A percentile compares a stretch with the other conserved stretches of the same genome.
These are phyloP conservation scores for Quiscalus mexicanus DNA, from an alignment of 2,113 vertebrate genomes.

Conservation along the genomic window DNA sequence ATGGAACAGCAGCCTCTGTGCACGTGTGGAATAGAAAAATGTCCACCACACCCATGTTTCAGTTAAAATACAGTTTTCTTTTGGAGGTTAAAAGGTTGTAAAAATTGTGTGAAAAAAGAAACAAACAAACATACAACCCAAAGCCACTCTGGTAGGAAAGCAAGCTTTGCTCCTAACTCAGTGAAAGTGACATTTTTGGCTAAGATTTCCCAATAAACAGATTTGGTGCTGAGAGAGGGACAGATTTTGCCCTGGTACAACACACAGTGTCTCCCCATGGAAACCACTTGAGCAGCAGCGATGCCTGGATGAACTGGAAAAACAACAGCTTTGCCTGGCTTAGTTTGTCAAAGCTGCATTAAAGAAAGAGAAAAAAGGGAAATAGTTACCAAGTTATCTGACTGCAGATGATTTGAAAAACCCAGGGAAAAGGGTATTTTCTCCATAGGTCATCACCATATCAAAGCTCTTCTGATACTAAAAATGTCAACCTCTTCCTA, in stretches of 20 bases:
- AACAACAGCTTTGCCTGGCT: neutral
- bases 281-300: neutral
- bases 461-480: neutral
- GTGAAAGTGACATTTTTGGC: neutral
- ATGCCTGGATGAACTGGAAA: neutral
- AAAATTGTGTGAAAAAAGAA: neutral
- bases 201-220: neutral
- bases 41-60: rapidly evolving
- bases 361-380: neutral
- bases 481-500: neutral
- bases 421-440: neutral
- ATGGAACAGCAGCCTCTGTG: neutral
- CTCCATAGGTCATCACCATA: neutral
- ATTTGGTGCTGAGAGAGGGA: neutral
- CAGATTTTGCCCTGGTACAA: neutral
- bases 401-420: neutral
- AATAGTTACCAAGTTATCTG: neutral
- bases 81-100: neutral
- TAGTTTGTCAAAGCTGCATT: neutral
- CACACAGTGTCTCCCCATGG: rapidly evolving
- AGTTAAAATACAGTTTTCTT: neutral
- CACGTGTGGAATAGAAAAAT: neutral
- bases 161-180: neutral
- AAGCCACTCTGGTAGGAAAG: neutral
- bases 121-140: neutral